Evolutionary conservation across 2,113 vertebrate genomes (phyloP).

Genomic region (Lamprologus lemairii): DNA sequence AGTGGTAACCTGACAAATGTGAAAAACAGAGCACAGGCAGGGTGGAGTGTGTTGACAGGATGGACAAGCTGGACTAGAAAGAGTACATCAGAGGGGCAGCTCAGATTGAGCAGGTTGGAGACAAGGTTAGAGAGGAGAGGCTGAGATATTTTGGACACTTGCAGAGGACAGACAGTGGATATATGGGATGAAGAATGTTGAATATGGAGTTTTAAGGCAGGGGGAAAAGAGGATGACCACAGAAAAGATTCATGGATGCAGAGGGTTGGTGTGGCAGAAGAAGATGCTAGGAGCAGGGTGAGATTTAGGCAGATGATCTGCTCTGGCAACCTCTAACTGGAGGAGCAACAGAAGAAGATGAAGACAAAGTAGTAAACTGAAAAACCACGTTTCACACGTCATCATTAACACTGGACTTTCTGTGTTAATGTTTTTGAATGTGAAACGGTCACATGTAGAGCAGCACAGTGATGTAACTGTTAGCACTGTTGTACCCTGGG

Average conservation of each 20-base stretch:
- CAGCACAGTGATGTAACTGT: not conserved
- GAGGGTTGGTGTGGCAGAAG: not conserved
- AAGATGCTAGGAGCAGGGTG: not conserved
- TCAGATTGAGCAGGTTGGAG: not conserved
- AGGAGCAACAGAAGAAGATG: not conserved
- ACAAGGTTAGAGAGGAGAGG: not conserved
- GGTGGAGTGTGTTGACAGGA: not conserved
- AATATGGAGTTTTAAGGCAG: not conserved
- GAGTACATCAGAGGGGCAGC: not conserved
- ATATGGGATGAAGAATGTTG: not conserved
- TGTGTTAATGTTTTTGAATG: not conserved
- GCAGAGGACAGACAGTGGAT: not conserved
- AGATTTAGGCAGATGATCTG: not conserved
- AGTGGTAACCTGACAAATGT: not conserved
- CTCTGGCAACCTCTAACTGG: not conserved
- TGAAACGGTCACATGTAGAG: not conserved
- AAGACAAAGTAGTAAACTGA: not conserved
- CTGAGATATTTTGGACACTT: not conserved
- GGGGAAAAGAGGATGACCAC: not conserved
- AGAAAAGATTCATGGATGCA: not conserved
- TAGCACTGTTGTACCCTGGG: not conserved
- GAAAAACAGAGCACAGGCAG: not conserved
- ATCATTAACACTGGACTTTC: not conserved
- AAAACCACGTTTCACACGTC: not conserved
- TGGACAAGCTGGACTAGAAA: not conserved